Evolutionary conservation across 2,888 invertebrate species (phyloP).

Genomic region (Dicranocentrus wangi): DNA sequence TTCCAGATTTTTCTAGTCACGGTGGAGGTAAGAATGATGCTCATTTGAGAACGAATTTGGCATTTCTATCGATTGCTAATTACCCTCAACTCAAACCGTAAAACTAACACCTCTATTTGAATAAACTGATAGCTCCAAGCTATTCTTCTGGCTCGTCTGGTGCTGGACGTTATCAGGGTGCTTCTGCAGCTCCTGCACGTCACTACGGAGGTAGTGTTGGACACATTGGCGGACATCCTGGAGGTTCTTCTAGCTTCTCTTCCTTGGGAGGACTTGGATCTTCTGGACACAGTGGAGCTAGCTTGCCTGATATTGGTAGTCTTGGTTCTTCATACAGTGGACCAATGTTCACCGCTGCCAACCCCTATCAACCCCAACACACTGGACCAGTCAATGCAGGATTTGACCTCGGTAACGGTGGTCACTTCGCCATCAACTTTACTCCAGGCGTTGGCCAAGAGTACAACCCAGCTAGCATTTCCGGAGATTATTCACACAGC

Average conservation of each 20-base stretch:
- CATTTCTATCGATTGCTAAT: background rate
- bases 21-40: slow-evolving; percentile 18
- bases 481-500: slow-evolving; percentile 29
- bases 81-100: too few species aligned
- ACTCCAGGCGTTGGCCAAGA: slow-evolving; percentile 66
- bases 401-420: slow-evolving; percentile 72
- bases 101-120: too few species aligned
- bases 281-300: slow-evolving; percentile 5
- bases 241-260: slow-evolving; percentile 40
- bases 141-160: slow-evolving; percentile 21
- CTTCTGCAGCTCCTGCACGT: slow-evolving; percentile 14
- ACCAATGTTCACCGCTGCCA: slow-evolving; percentile 49
- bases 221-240: slow-evolving; percentile 23
- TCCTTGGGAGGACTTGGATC: slow-evolving; percentile 23
- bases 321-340: slow-evolving; percentile 27
- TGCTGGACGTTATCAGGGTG: background rate
- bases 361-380: slow-evolving; percentile 60
- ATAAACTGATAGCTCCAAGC: slow-evolving; percentile 18
- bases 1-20: slow-evolving; percentile 52
- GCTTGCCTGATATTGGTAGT: slow-evolving; percentile 16
- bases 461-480: slow-evolving; percentile 35
- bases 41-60: background rate
- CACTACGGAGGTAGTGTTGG: slow-evolving; percentile 30
- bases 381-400: slow-evolving; percentile 69
- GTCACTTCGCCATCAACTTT: slow-evolving; percentile 71